Evolutionary conservation across 2,113 vertebrate species (phyloP), one percentile per base, ranked within the genome.

Genomic region (Callocephalon fimbriatum): DNA sequence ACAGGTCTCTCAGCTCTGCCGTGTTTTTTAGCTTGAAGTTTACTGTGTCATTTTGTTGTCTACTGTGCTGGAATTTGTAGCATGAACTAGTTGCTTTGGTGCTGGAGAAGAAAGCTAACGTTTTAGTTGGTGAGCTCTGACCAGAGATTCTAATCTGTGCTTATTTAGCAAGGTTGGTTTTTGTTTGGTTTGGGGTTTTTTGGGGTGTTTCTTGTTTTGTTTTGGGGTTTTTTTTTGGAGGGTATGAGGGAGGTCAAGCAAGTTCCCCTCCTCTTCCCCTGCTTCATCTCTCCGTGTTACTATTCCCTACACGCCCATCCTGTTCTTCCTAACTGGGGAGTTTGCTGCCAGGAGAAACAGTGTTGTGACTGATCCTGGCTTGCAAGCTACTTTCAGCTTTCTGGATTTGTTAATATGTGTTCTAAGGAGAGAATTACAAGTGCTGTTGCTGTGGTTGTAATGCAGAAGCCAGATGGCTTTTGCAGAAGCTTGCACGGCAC

Each of bases 401-500:
- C 77, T 65, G 59, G 56, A 87, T 86, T 92, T 48, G 72, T 27
- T 91, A 74, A 85, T 90, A 4, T 22, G 35, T 27, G 59, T 91
- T 91, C 31, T 40, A 63, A 90, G 74, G 86, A 93, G 77, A 84
- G 93, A 90, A 89, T 95, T 86, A 79, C 9, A 21, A 86, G 83
- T 58, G 78, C 51, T 84, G 31, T 91, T 91, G 29, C 76, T 95
- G 82, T 78, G 91, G 45, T 63, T 0, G 0, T 92, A 89, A 97
- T 90, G 67, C 54, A 88, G 75, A 98, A 95, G 79, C 80, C 92
- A 93, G 88, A 76, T 91, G 94, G 86, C 76, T 47, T 87, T 91
- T 80, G 87, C 86, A 91, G 92, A 91, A 96, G 71, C 67, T 74
- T 90, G 56, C 82, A n/a, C 0, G 21, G 35, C 70, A 51, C 76